Evolutionary conservation across 2,888 invertebrate species (phyloP), one percentile per base, ranked within the genome.

Genomic region (Callyntrura sp.): DNA sequence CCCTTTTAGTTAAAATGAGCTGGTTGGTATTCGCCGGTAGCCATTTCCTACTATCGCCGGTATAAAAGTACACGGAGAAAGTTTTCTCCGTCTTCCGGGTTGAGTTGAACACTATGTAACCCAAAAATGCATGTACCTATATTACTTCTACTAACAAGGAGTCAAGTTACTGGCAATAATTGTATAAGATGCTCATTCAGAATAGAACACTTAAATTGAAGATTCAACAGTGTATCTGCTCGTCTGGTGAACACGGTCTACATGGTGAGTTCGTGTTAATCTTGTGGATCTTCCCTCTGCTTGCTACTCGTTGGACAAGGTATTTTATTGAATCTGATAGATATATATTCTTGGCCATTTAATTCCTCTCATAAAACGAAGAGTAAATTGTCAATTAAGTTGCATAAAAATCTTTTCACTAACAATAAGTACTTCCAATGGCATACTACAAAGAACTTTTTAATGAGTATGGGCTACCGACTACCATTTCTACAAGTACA

Each of bases 301-400:
- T 48, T 14, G n/a, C 12, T 6, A 0, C 23, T 20, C 1, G 14
- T 48, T 48, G 12, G 48, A 73, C 1, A 68, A 12, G 48, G 73
- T 23, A 73, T 48, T 68, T 83, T 83, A 83, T 83, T 83, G 83
- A 83, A 83, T 83, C 51, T 68, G 83, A 83, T 83, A 62, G 65
- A 62, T 82, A 62, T 82, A 62, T 51, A 82, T 82, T 48, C 48
- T 57, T 51, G 17, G 17, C 55, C 25, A 79, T 81, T 90, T 90
- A 91, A 85, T 91, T 76, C 48, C 70, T 35, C 85, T 84, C 90
- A 89, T 91, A 90, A 90, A 91, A 85, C 48, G 88, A 83, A 89
- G 83, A 84, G 79, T 86, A 82, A 91, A 91, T 90, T 90, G 90
- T 84, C 91, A 91, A 91, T 91, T 91, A 90, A 86, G 57, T 45